phyloP scores from a whole-genome alignment of 2,888 invertebrate genomes.

The Fragum sueziense region DNA sequence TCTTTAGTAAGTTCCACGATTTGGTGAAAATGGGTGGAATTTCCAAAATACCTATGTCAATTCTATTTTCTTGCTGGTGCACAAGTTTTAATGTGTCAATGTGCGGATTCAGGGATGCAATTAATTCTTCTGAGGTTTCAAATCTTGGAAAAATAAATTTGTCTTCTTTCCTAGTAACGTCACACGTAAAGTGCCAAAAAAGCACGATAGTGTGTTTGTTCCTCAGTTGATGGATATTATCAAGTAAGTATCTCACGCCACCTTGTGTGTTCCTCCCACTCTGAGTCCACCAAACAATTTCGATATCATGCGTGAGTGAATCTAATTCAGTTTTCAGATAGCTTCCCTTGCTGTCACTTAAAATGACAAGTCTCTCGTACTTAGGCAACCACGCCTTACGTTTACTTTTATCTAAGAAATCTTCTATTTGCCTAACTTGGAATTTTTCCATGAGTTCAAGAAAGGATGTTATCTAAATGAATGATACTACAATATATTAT shows the following conservation, averaged over 20 bases:
- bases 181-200: not conserved
- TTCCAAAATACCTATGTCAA: not conserved
- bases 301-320: not conserved
- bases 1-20: constrained; percentile 4
- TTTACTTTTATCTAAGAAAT: not conserved
- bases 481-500: too few relatives aligned
- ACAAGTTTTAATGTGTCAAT: not conserved
- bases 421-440: not conserved
- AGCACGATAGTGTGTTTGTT: not conserved
- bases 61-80: not conserved
- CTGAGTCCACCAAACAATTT: not conserved
- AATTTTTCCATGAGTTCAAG: not conserved
- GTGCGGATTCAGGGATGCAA: not conserved
- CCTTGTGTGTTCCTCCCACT: not conserved
- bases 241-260: not conserved
- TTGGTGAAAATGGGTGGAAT: not conserved
- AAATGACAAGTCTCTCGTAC: not conserved
- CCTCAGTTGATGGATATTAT: not conserved
- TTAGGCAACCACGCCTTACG: not conserved
- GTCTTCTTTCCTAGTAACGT: constrained; percentile 7
- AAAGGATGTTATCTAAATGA: too few relatives aligned
- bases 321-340: not conserved
- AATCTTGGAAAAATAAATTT: constrained; percentile 10
- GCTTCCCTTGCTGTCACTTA: constrained; percentile 8
- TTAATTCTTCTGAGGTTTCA: not conserved